Conservation (phyloP, 1,140 invertebrate species). For the Lutraria rhynchaena region DNA sequence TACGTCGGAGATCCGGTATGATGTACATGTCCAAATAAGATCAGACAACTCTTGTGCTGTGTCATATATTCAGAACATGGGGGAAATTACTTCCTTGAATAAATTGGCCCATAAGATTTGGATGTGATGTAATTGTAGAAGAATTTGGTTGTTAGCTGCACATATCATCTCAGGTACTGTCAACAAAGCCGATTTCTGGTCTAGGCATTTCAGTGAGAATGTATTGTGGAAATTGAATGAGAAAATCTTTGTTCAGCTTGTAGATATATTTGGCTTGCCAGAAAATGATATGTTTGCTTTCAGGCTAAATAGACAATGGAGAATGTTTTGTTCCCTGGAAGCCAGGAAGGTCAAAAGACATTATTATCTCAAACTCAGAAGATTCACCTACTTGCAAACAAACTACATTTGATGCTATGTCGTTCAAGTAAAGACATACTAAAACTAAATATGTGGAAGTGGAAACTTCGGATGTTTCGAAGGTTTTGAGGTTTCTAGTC, state of each 20-base stretch:
- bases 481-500: constrained; percentile 46
- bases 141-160: constrained; percentile 26
- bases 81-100: background rate
- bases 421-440: constrained; percentile 43
- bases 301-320: constrained; percentile 53
- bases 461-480: constrained; percentile 54
- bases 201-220: constrained; percentile 24
- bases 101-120: constrained; percentile 12
- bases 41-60: constrained; percentile 6
- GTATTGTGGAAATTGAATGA: constrained; percentile 14
- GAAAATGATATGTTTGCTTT: constrained; percentile 62
- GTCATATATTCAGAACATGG: background rate
- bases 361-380: background rate
- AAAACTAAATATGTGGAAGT: constrained; percentile 38
- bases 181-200: constrained; percentile 16
- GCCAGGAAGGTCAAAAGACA: background rate
- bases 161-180: background rate
- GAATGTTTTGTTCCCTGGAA: constrained; percentile 53
- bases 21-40: constrained; percentile 22
- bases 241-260: background rate
- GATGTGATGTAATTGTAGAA: constrained; percentile 7
- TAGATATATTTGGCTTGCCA: constrained; percentile 1
- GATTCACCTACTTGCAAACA: constrained; percentile 1
- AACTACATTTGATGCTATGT: constrained; percentile 28
- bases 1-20: too few relatives aligned